Evolutionary conservation across 2,113 vertebrate species (phyloP).

Genomic region (Brienomyrus longianalis): DNA sequence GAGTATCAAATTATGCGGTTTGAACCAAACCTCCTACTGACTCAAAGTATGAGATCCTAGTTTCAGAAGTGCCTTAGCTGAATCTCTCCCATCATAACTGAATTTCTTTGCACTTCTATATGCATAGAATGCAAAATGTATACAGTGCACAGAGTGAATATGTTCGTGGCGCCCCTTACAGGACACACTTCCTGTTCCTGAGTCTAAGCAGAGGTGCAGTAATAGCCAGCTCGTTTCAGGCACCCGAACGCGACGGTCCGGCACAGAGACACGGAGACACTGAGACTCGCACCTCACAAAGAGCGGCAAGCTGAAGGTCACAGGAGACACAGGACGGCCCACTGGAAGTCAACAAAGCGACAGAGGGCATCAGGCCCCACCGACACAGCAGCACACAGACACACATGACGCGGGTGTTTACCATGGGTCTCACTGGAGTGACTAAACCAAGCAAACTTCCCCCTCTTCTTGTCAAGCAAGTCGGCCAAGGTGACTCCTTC

Average conservation of each 20-base stretch:
- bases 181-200: neutral
- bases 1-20: neutral
- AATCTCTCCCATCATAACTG: neutral
- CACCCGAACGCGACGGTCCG: neutral
- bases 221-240: conserved; percentile 28
- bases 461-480: conserved; percentile 72
- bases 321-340: neutral
- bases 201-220: conserved; percentile 13
- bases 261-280: conserved; percentile 10
- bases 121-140: neutral
- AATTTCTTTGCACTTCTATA: neutral
- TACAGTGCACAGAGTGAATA: neutral
- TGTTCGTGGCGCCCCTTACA: neutral
- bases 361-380: neutral
- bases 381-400: conserved; percentile 11
- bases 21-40: neutral
- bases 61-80: neutral
- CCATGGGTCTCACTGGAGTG: conserved; percentile 72
- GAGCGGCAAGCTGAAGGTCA: conserved; percentile 2
- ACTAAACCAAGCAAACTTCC: conserved; percentile 74
- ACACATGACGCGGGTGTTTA: conserved; percentile 45
- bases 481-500: conserved; percentile 58
- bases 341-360: neutral
- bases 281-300: neutral
- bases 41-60: neutral